Conservation (phyloP, 2,888 invertebrate genomes). For the Erannis defoliaria region DNA sequence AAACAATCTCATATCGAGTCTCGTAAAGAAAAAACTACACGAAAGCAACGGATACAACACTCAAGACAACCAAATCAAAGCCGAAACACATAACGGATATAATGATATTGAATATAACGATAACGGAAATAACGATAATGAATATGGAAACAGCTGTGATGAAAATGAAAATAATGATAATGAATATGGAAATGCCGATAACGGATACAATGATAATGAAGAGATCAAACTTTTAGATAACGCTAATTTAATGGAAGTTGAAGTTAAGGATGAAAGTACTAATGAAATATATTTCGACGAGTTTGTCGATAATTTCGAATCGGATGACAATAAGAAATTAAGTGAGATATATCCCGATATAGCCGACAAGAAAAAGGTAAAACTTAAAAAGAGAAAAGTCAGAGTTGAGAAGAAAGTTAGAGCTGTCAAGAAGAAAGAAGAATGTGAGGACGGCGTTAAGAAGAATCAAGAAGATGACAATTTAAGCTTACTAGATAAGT, state of each 20-base stretch:
- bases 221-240: conserved; percentile 11
- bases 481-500: conserved; percentile 60
- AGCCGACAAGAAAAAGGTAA: conserved; percentile 48
- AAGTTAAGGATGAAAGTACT: conserved; percentile 60
- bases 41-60: conserved; percentile 59
- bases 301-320: conserved; percentile 59
- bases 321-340: conserved; percentile 63
- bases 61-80: conserved; percentile 53
- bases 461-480: conserved; percentile 44
- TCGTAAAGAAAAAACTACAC: conserved; percentile 55
- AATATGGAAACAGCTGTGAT: not conserved
- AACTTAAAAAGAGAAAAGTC: conserved; percentile 45
- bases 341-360: conserved; percentile 63
- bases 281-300: conserved; percentile 70
- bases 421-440: conserved; percentile 18
- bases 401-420: conserved; percentile 49
- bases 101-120: conserved; percentile 17
- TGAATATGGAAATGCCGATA: conserved; percentile 9
- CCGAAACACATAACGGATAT: conserved; percentile 35
- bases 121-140: conserved; percentile 15
- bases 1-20: conserved; percentile 51
- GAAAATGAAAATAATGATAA: conserved; percentile 8
- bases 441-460: conserved; percentile 40
- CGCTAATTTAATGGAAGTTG: conserved; percentile 47
- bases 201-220: conserved; percentile 13